A percentile compares a stretch with the other conserved stretches of the same genome.
These are phyloP conservation scores for Platichthys flesus DNA, from an alignment of 2,113 vertebrate genomes.

Conservation along the genomic window DNA sequence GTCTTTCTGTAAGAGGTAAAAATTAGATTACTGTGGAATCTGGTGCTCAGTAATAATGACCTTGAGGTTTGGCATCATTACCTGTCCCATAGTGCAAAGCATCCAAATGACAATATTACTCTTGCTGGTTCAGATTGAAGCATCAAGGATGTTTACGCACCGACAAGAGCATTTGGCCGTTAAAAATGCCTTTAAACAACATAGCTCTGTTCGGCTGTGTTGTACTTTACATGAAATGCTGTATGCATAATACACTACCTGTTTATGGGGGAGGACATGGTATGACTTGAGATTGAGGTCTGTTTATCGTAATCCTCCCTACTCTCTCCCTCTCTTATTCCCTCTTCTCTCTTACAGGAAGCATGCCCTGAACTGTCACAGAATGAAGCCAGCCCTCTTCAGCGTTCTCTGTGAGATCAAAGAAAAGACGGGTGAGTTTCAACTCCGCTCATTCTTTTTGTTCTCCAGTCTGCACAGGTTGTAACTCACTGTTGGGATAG, in stretches of 20 bases:
- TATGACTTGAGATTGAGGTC: constrained; percentile 63
- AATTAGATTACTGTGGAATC: constrained; percentile 63
- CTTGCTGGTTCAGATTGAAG: constrained; percentile 48
- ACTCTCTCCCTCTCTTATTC: constrained; percentile 61
- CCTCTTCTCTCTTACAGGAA: constrained; percentile 83
- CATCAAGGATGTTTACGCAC: constrained; percentile 34
- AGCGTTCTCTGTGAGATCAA: constrained; percentile 95
- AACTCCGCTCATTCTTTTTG: constrained; percentile 59
- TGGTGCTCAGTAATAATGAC: constrained; percentile 63
- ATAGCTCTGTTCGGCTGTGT: constrained; percentile 24
- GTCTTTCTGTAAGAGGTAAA: constrained; percentile 42
- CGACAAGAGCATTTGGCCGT: constrained; percentile 46
- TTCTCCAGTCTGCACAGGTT: constrained; percentile 46
- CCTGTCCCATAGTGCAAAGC: constrained; percentile 65
- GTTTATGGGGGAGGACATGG: constrained; percentile 55
- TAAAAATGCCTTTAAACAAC: constrained; percentile 50
- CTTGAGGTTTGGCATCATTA: constrained; percentile 75
- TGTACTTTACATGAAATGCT: constrained; percentile 39
- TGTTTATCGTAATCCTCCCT: constrained; percentile 63
- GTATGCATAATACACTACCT: constrained; percentile 53
- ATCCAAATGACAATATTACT: constrained; percentile 63
- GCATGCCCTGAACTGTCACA: constrained; percentile 92
- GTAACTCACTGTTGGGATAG: constrained; percentile 34
- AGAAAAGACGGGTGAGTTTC: constrained; percentile 90
- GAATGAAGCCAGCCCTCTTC: constrained; percentile 94